Evolutionary conservation across 2,888 invertebrate species (phyloP).

Genomic region (Drosophila koepferae): DNA sequence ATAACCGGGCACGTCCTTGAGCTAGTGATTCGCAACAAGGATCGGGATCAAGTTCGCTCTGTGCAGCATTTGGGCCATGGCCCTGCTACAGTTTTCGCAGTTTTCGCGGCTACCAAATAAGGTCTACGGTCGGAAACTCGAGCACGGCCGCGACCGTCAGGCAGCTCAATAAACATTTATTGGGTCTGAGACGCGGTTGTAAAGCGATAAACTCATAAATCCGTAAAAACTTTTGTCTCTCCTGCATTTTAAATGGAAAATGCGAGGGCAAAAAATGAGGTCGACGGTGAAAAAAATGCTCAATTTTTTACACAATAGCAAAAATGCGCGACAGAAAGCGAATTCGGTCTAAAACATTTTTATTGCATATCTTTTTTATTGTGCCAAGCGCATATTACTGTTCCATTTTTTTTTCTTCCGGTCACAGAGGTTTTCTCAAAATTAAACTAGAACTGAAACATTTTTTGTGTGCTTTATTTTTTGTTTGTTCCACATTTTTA

Average conservation of each 20-base stretch:
- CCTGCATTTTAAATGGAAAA: constrained; percentile 73
- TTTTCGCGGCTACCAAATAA: constrained; percentile 75
- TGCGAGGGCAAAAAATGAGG: constrained; percentile 70
- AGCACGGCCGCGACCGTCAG: constrained; percentile 52
- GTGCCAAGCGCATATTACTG: constrained; percentile 50
- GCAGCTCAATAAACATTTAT: constrained; percentile 74
- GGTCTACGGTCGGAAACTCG: constrained; percentile 70
- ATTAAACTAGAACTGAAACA: constrained; percentile 79
- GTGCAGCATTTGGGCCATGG: constrained; percentile 21
- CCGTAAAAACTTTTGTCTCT: constrained; percentile 62
- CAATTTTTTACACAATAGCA: constrained; percentile 74
- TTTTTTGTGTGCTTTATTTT: constrained; percentile 72
- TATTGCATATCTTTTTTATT: constrained; percentile 69
- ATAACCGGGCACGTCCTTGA: constrained; percentile 68
- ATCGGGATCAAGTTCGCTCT: constrained; percentile 7
- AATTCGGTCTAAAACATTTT: constrained; percentile 74
- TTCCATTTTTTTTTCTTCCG: constrained; percentile 65
- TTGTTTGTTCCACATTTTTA: constrained; percentile 56
- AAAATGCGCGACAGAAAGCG: constrained; percentile 64
- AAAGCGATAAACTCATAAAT: constrained; percentile 80
- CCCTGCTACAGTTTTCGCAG: constrained; percentile 68
- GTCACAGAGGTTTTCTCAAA: constrained; percentile 67
- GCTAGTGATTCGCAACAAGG: constrained; percentile 5
- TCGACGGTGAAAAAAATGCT: constrained; percentile 73
- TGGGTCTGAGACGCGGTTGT: constrained; percentile 54